Percentiles rank a stretch among this genome's conserved stretches.
These are phyloP conservation scores for Athalia circularis DNA, from an alignment of 2,888 invertebrate genomes.

Conservation along the genomic window DNA sequence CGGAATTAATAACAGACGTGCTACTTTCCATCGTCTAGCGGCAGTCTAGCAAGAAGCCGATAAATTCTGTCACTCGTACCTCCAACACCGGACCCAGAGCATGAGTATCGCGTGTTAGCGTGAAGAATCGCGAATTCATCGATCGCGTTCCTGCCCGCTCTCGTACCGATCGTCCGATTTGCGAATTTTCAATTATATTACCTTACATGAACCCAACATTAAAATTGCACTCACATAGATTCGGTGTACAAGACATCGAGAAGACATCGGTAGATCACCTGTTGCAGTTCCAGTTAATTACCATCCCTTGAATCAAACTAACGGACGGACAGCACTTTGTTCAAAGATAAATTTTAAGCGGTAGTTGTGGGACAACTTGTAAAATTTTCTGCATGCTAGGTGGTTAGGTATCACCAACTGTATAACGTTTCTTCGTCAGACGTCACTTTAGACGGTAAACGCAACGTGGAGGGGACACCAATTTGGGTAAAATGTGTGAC, in stretches of 20 bases:
- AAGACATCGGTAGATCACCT: no score
- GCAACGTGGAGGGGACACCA: conserved; percentile 51
- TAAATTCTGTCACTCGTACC: conserved; percentile 31
- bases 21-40: conserved; percentile 46
- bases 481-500: conserved; percentile 70
- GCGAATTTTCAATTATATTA: no score
- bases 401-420: background rate
- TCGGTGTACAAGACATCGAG: no score
- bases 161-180: background rate
- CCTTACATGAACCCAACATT: no score
- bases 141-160: background rate
- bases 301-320: no score
- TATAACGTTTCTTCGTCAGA: background rate
- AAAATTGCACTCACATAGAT: no score
- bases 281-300: no score
- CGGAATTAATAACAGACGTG: conserved; percentile 45
- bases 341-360: no score
- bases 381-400: background rate
- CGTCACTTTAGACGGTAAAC: background rate
- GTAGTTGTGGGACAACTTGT: no score
- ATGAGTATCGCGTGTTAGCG: conserved; percentile 34
- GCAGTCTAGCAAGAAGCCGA: conserved; percentile 44
- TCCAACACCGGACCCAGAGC: conserved; percentile 18
- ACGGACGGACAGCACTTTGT: no score
- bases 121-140: conserved; percentile 10